Conservation (phyloP, 2,797 vertebrate genomes). For the Cryptoprocta ferox region DNA sequence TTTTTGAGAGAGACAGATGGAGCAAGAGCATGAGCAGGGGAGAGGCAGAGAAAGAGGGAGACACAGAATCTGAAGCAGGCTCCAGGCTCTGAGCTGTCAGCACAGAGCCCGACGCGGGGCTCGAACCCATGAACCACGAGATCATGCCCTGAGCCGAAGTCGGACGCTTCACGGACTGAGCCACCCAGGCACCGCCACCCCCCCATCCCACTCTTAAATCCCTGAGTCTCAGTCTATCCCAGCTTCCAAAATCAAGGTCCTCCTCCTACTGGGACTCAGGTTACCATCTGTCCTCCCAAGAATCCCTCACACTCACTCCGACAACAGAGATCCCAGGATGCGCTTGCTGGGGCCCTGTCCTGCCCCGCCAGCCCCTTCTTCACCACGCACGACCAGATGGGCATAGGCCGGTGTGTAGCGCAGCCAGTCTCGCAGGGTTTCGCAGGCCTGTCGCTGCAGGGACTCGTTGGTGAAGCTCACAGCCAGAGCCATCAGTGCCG, state of each 20-base stretch:
- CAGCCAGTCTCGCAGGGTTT: constrained; percentile 96
- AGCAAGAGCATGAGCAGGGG: too few species aligned
- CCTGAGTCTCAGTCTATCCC: not conserved
- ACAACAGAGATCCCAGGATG: constrained; percentile 93
- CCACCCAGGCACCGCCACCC: not conserved
- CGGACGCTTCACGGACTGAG: too few species aligned
- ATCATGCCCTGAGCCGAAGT: too few species aligned
- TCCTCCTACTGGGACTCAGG: not conserved
- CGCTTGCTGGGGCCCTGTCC: constrained; percentile 87
- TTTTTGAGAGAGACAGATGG: too few species aligned
- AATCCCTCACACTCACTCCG: constrained; percentile 92
- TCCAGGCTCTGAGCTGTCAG: too few species aligned
- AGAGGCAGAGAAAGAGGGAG: too few species aligned
- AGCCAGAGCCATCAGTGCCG: constrained; percentile 96
- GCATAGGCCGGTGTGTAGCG: constrained; percentile 93
- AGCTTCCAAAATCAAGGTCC: not conserved
- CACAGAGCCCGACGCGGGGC: too few species aligned
- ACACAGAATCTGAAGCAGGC: too few species aligned
- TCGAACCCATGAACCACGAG: too few species aligned
- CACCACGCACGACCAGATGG: constrained; percentile 88
- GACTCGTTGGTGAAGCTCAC: constrained; percentile 99
- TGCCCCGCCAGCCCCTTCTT: constrained; percentile 81
- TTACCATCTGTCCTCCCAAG: not conserved
- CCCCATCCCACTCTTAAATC: not conserved
- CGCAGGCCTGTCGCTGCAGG: constrained; percentile 97